Conservation (phyloP, 2,797 vertebrate genomes). For the Argya squamiceps region DNA sequence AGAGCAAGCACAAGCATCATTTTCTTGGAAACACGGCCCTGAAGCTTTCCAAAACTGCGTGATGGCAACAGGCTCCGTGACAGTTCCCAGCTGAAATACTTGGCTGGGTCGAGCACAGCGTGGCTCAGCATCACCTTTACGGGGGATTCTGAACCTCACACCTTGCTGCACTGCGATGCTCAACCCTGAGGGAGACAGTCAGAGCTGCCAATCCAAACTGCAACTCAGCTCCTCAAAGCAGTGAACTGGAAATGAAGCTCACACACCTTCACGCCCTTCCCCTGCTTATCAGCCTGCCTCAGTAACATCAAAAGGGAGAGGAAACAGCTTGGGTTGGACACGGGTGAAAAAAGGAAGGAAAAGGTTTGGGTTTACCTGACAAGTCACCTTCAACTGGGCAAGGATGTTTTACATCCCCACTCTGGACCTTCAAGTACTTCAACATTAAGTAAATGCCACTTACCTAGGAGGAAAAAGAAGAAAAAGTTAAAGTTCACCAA, state of each 20-base stretch:
- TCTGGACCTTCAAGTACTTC: slow-evolving; percentile 39
- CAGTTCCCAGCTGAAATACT: not conserved
- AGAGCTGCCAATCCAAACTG: not conserved
- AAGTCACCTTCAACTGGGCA: not conserved
- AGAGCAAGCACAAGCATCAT: not conserved
- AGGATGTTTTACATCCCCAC: slow-evolving; percentile 30
- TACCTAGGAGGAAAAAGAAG: slow-evolving; percentile 68
- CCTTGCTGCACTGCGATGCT: not conserved
- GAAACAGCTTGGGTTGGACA: not conserved
- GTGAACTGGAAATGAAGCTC: slow-evolving; percentile 1
- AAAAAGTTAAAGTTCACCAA: slow-evolving; percentile 41
- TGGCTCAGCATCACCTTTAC: not conserved
- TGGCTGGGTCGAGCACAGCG: not conserved
- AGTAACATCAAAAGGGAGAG: not conserved
- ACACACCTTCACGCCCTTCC: not conserved
- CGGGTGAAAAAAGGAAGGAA: not conserved
- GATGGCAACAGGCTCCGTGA: rapidly evolving
- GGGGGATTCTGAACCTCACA: not conserved
- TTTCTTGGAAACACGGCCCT: not conserved
- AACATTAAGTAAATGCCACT: slow-evolving; percentile 74
- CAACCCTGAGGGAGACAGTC: not conserved
- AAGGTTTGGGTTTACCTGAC: slow-evolving; percentile 44
- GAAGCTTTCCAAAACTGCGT: not conserved
- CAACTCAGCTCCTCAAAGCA: not conserved
- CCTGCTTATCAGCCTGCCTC: not conserved